Evolutionary conservation across 2,888 invertebrate genomes (phyloP), one percentile per base, ranked within the genome.

Genomic region (Eurytoma adleriae): DNA sequence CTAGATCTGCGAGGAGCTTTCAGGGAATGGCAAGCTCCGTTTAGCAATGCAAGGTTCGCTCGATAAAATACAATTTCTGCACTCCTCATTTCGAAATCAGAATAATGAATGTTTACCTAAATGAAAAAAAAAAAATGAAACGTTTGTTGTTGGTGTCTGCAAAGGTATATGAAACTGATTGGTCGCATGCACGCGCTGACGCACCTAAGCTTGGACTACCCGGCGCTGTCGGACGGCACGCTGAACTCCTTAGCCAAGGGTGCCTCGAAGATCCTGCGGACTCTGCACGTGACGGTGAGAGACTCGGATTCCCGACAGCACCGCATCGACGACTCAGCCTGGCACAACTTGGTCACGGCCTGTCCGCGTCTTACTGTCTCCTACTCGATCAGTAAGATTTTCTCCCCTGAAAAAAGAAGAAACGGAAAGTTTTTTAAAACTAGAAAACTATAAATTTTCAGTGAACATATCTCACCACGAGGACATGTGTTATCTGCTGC

Each of bases 391-490:
- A 87, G 90, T 90, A 84, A 30, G 52, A 18, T 18, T 7, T 48
- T n/a, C 5, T 18, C 62, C 3, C 10, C 7, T 40, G 40, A 7
- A 40, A 40, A 1, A 40, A 40, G n/a, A 40, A 40, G 40, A 40
- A 40, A 40, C 4, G 7, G 7, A 40, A 40, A 10, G 0, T 40
- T 1, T 40, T 40, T 40, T 40, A 0, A 40, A 40, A 40, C 10
- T 10, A 40, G 7, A 40, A 40, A 5, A 40, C 1, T 59, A 59
- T 24, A 3, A 3, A 59, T 75, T 85, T 84, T 69, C 85, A 91
- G 91, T 91, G 69, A 91, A 91, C 83, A 90, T 92, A 83, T 91
- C 91, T 69, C 91, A 92, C 84, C 90, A 90, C 83, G 92, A 92
- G 82, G 91, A 92, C 80, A 90, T 92, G 83, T 88, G 87, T 83